Base-by-base conservation (phyloP, 2,888 invertebrate species). In the Silvanus unidentatus region DNA sequence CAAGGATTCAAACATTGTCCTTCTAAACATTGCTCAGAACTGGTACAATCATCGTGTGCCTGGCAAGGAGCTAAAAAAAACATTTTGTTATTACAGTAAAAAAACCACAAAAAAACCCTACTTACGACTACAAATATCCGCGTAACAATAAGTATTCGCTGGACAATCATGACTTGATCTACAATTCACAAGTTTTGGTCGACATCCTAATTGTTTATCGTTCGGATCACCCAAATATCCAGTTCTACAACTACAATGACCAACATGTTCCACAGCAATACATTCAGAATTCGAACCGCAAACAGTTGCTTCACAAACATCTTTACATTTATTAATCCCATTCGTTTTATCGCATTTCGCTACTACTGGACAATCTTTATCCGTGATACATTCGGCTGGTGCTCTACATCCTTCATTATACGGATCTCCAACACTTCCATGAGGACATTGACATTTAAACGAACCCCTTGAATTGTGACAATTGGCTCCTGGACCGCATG, bases 221-320 rank as follows among this genome's bases (percentile, higher is more conserved):
- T 77, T 77, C 29, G 89, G 81, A 71, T 86, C 81, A 45, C 90
- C 91, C 65, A 83, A 78, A 64, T 86, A 93, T 43, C 88, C 91
- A 53, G 74, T 68, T 59, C 82, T 80, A 68, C 93, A 93, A 58
- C 81, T 81, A 65, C 94, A 94, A 57, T 81, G 79, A 10, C 84
- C 86, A 29, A 75, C 75, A 68, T 93, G 93, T 60, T 86, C 80
- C 44, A 78, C 74, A 47, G 89, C 82, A 46, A 81, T 67, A 68
- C 94, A 94, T 65, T 91, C 89, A 16, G 93, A 80, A 70, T 93
- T 93, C 2, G 80, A 78, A 43, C 90, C 91, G 72, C 94, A 94
- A 49, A 76, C 75, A 1, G 82, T 77, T 55, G 79, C 80, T 59
- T 88, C 84, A 68, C 93, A 93, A 22, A 86, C 88, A 73, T 88